Conservation (phyloP, 2,113 vertebrate species). For the Myotis lucifugus region DNA sequence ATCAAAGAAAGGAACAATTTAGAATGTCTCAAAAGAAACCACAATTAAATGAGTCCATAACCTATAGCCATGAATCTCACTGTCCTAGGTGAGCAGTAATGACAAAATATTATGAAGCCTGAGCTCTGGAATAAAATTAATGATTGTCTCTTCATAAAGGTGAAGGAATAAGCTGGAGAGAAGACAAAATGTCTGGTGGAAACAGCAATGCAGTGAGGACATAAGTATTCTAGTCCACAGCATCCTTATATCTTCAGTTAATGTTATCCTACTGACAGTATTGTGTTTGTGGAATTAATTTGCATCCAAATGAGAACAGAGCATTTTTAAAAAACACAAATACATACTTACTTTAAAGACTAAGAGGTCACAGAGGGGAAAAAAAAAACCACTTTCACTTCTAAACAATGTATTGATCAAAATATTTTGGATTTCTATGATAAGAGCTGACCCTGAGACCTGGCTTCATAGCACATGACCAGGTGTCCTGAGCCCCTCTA, state of each 20-base stretch:
- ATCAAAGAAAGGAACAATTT: slow-evolving; percentile 41
- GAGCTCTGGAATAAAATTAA: slow-evolving; percentile 6
- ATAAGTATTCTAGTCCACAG: not conserved
- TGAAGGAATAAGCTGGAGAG: not conserved
- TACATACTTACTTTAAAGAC: not conserved
- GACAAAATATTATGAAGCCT: slow-evolving; percentile 8
- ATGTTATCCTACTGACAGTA: not conserved
- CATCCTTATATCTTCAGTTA: not conserved
- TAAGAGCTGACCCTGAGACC: not conserved
- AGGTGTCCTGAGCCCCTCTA: fast-evolving
- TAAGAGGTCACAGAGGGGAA: not conserved
- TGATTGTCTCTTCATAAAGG: not conserved
- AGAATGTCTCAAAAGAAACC: slow-evolving; percentile 38
- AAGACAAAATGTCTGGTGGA: not conserved
- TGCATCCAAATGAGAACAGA: not conserved
- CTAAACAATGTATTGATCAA: not conserved
- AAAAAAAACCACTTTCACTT: not conserved
- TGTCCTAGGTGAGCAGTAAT: not conserved
- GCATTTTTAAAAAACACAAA: not conserved
- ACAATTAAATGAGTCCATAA: not conserved
- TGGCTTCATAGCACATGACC: not conserved
- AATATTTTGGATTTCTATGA: not conserved
- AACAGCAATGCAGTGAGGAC: not conserved
- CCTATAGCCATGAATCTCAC: not conserved
- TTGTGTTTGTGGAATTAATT: not conserved